These are phyloP conservation scores for Coptodon rendalli DNA, from an alignment of 2,113 vertebrate genomes.

Conservation along the genomic window DNA sequence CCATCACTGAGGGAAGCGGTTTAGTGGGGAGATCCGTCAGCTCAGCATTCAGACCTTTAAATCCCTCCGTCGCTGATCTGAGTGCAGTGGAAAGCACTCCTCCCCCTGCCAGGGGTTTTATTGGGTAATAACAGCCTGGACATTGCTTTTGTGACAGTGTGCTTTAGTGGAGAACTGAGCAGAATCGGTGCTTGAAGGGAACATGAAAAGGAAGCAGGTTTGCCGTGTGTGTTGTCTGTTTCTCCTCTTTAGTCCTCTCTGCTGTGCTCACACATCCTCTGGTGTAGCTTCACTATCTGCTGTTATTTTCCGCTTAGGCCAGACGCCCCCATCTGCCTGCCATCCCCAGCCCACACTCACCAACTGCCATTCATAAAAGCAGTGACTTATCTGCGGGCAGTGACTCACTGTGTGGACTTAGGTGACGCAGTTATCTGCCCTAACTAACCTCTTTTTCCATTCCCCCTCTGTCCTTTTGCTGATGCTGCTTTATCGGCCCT, in stretches of 20 bases:
- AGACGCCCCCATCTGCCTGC: not conserved
- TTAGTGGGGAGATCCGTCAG: not conserved
- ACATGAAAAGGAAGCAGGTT: not conserved
- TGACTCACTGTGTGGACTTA: conserved; percentile 4
- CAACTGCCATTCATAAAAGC: conserved; percentile 20
- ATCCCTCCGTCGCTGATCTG: not conserved
- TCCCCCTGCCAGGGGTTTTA: conserved; percentile 15
- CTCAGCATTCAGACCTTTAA: not conserved
- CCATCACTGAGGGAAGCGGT: conserved; percentile 21
- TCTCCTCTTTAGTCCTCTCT: not conserved
- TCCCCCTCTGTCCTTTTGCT: not conserved
- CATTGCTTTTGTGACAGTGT: not conserved
- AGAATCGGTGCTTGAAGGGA: not conserved
- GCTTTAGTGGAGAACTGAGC: not conserved
- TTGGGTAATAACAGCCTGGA: conserved; percentile 23
- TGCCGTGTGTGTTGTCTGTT: not conserved
- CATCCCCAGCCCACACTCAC: not conserved
- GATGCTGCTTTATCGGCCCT: not conserved
- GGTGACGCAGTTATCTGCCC: not conserved
- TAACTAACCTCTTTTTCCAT: conserved; percentile 2
- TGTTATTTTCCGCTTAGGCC: not conserved
- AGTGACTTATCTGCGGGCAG: not conserved
- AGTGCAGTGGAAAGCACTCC: conserved; percentile 21
- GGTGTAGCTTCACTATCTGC: not conserved
- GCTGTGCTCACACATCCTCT: not conserved